Percentiles rank a stretch among this genome's conserved stretches.
Conservation (phyloP, 2,797 vertebrate genomes). For the Glossophaga mutica region DNA sequence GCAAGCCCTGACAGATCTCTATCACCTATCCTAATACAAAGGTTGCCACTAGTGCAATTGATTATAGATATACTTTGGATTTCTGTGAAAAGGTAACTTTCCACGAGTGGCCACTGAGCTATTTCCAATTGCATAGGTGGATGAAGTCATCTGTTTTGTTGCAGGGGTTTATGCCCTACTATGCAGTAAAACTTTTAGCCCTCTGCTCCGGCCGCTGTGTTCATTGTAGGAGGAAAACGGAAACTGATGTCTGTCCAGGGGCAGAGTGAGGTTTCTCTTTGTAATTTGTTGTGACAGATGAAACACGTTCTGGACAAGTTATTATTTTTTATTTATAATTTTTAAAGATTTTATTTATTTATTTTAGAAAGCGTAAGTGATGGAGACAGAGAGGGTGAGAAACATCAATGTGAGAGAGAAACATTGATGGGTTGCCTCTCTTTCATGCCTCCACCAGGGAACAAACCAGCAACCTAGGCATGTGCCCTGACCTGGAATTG, state of each 20-base stretch:
- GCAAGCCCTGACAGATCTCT: neutral
- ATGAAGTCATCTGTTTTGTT: neutral
- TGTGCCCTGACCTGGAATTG: neutral
- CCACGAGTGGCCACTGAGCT: neutral
- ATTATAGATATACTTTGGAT: too few relatives aligned
- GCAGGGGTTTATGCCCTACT: too few relatives aligned
- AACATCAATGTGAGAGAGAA: neutral
- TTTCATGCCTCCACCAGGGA: neutral
- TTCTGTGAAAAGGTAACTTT: neutral
- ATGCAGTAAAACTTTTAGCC: neutral
- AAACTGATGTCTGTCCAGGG: neutral
- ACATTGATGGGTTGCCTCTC: neutral
- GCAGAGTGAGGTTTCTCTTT: too few relatives aligned
- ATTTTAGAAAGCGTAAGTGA: neutral
- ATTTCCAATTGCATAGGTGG: rapidly evolving
- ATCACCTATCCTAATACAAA: rapidly evolving
- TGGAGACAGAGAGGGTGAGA: neutral
- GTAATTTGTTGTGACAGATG: neutral
- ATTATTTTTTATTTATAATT: neutral
- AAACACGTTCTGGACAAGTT: neutral
- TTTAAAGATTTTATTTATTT: neutral
- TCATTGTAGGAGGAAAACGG: neutral
- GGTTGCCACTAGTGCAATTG: rapidly evolving
- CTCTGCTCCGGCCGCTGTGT: too few relatives aligned
- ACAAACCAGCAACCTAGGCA: neutral